Evolutionary conservation across 2,113 vertebrate species (phyloP).

Genomic region (Chrysochloris asiatica): DNA sequence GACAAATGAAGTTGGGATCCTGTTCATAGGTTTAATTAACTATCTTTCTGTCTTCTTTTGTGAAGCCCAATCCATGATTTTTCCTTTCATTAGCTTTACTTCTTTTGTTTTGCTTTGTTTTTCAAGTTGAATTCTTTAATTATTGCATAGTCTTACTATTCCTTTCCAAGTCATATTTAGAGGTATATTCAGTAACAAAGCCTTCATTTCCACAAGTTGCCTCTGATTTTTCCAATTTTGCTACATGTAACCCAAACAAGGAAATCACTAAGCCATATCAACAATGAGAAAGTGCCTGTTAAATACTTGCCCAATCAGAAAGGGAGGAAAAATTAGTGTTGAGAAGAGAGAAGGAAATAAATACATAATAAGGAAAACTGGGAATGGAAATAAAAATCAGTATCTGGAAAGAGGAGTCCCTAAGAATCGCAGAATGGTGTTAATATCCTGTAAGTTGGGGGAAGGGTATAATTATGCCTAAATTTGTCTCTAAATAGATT

Average conservation of each 20-base stretch:
- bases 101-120: neutral
- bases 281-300: neutral
- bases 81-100: neutral
- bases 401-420: neutral
- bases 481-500: neutral
- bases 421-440: neutral
- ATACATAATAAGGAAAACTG: neutral
- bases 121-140: neutral
- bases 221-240: neutral
- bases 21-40: neutral
- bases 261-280: neutral
- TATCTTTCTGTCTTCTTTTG: neutral
- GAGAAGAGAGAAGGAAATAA: neutral
- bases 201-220: neutral
- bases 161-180: neutral
- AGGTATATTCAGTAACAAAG: neutral
- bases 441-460: fast-evolving
- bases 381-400: neutral
- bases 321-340: fast-evolving
- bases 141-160: neutral
- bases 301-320: neutral
- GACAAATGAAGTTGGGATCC: neutral
- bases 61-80: neutral
- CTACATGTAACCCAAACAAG: neutral
- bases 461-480: neutral